Base-by-base conservation (phyloP, 2,113 vertebrate species). In the Bos indicus region DNA sequence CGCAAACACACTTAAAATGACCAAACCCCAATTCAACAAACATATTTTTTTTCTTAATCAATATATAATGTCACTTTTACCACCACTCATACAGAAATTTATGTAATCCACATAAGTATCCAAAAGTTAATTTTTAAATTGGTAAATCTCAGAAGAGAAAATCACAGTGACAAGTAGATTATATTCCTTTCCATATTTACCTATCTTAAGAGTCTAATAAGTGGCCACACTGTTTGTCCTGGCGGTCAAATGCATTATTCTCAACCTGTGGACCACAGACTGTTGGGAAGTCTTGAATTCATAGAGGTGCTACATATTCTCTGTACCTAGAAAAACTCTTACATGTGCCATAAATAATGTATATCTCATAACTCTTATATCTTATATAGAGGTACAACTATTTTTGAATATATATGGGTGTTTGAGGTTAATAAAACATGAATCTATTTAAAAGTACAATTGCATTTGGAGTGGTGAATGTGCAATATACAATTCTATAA, bases 341-440 rank as follows among this genome's bases (percentile, higher is more conserved):
- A 3, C 0, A 2, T 57, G 30, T 46, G 15, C 36, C 23, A 74
- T 90, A 90, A 13, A 28, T 33, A 40, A 95, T 54, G 30, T 80
- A 85, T 36, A 19, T 84, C 57, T 90, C n/a, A 5, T 62, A 88
- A 60, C 19, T 86, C 36, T 56, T 48, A 14, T 21, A 30, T 48
- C 28, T 80, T 74, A 51, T 6, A 62, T 17, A 93, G 67, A 90
- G 74, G 83, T 74, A 57, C 46, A 81, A 85, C 54, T 40, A 67
- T 67, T 85, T 97, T 87, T 88, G 89, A 96, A 51, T 54, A 11
- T 48, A 48, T 48, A 86, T 64, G 12, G 48, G 62, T 28, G 10
- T 59, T 94, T 84, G 40, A n/a, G 33, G 71, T 91, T 92, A 93
- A 91, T 94, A 97, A 90, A 97, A 93, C 30, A 88, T 52, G 48